These are phyloP conservation scores for Nycteola revayana DNA, from an alignment of 2,888 invertebrate genomes.

Conservation along the genomic window DNA sequence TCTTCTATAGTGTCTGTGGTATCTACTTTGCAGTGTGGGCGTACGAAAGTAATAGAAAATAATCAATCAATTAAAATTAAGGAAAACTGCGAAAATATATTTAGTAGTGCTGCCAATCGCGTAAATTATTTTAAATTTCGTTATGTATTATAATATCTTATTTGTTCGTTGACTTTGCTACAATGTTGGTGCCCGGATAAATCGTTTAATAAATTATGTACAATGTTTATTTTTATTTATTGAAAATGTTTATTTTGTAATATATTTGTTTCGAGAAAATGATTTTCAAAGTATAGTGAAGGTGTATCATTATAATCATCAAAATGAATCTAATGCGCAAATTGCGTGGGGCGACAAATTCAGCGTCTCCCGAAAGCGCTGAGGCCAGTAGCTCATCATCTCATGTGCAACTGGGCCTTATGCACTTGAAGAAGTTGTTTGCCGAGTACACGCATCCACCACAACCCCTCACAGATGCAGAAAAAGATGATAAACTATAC, in stretches of 20 bases:
- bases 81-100: slow-evolving; percentile 22
- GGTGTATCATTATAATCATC: slow-evolving; percentile 12
- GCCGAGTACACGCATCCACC: slow-evolving; percentile 96
- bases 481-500: slow-evolving; percentile 96
- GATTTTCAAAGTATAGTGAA: slow-evolving; percentile 15
- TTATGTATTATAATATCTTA: slow-evolving; percentile 13
- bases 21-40: slow-evolving; percentile 36
- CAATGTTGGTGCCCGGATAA: slow-evolving; percentile 16
- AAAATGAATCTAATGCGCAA: slow-evolving; percentile 96
- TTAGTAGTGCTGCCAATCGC: too few species aligned
- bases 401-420: slow-evolving; percentile 94
- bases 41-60: slow-evolving; percentile 29
- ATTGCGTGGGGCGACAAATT: slow-evolving; percentile 84
- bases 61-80: slow-evolving; percentile 29
- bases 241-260: slow-evolving; percentile 22
- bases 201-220: slow-evolving; percentile 15
- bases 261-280: slow-evolving; percentile 13
- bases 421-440: slow-evolving; percentile 98
- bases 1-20: slow-evolving; percentile 22
- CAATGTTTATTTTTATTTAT: slow-evolving; percentile 34
- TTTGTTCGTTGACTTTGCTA: slow-evolving; percentile 7
- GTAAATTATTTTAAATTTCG: slow-evolving; percentile 12
- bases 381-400: slow-evolving; percentile 85
- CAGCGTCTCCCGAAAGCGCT: slow-evolving; percentile 77
- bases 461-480: slow-evolving; percentile 89